Percentiles rank a stretch among this genome's conserved stretches.
Evolutionary conservation across 2,113 vertebrate species (phyloP).

Genomic region (Oreochromis aureus): DNA sequence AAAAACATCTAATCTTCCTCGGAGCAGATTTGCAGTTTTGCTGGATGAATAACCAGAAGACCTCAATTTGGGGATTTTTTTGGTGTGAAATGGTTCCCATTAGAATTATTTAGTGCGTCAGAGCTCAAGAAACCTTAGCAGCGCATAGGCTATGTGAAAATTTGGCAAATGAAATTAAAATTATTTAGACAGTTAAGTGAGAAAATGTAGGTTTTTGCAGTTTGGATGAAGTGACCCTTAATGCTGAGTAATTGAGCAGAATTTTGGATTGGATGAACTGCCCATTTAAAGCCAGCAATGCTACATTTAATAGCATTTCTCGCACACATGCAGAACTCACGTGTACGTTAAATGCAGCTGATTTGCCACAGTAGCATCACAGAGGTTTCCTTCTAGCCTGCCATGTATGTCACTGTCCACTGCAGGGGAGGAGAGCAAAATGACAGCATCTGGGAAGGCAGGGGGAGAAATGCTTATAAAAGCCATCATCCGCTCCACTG

Average conservation of each 20-base stretch:
- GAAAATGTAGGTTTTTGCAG: slow-evolving; percentile 21
- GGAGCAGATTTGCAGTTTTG: neutral
- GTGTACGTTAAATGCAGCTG: neutral
- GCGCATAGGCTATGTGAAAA: neutral
- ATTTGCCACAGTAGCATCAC: neutral
- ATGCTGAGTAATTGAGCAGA: slow-evolving; percentile 28
- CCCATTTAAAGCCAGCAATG: neutral
- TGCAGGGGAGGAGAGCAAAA: slow-evolving; percentile 9
- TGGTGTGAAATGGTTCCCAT: neutral
- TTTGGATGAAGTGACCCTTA: slow-evolving; percentile 23
- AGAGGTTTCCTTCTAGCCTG: neutral
- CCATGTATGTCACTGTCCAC: slow-evolving; percentile 9
- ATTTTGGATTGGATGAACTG: neutral
- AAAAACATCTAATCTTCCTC: neutral
- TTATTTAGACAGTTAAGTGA: slow-evolving; percentile 22
- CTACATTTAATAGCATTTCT: neutral
- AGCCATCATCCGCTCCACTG: slow-evolving; percentile 42
- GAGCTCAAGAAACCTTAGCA: neutral
- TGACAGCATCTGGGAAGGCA: neutral
- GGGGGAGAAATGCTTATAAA: slow-evolving; percentile 22
- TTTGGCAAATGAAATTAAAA: slow-evolving; percentile 2
- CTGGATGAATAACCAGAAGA: neutral
- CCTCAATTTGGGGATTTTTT: neutral
- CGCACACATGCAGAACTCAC: neutral
- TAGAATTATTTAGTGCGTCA: neutral